Percentiles rank a stretch among this genome's conserved stretches.
Evolutionary conservation across 1,140 invertebrate species (phyloP).

Genomic region (Aphelinus certus): DNA sequence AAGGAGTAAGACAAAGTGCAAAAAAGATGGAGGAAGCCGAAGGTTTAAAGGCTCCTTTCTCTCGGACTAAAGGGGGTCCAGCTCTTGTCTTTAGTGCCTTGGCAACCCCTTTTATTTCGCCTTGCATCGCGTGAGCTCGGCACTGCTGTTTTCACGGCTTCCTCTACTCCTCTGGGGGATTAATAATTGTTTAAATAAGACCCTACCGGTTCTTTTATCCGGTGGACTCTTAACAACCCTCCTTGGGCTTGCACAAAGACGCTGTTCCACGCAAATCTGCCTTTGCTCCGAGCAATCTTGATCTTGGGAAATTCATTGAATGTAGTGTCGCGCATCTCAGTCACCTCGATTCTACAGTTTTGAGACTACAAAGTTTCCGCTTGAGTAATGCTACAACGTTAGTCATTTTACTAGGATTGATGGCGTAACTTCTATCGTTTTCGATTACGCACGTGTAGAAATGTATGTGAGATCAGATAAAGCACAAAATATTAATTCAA

Average conservation of each 20-base stretch:
- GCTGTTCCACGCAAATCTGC: not conserved
- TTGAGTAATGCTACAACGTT: too few relatives aligned
- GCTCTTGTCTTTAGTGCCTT: slow-evolving; percentile 30
- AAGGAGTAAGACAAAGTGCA: slow-evolving; percentile 5
- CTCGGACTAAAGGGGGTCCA: not conserved
- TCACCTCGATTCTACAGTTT: too few relatives aligned
- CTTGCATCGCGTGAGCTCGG: too few relatives aligned
- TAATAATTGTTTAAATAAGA: slow-evolving; percentile 25
- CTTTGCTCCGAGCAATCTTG: slow-evolving; percentile 13
- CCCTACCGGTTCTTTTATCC: slow-evolving; percentile 3
- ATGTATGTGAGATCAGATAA: too few relatives aligned
- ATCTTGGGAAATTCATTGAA: slow-evolving; percentile 19
- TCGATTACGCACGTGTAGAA: too few relatives aligned
- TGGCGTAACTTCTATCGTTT: too few relatives aligned
- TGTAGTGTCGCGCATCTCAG: too few relatives aligned
- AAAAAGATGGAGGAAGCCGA: slow-evolving; percentile 8
- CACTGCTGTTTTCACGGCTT: slow-evolving; percentile 2
- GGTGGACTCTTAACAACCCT: not conserved
- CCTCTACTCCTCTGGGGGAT: slow-evolving; percentile 17
- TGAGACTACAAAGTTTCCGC: too few relatives aligned
- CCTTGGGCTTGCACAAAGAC: not conserved
- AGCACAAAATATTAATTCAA: too few relatives aligned
- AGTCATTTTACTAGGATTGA: too few relatives aligned
- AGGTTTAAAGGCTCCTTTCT: slow-evolving; percentile 19
- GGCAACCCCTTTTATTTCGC: slow-evolving; percentile 3